Percentiles rank a stretch among this genome's conserved stretches.
These are phyloP conservation scores for Chrysolina americana DNA, from an alignment of 2,888 invertebrate species.

Conservation along the genomic window DNA sequence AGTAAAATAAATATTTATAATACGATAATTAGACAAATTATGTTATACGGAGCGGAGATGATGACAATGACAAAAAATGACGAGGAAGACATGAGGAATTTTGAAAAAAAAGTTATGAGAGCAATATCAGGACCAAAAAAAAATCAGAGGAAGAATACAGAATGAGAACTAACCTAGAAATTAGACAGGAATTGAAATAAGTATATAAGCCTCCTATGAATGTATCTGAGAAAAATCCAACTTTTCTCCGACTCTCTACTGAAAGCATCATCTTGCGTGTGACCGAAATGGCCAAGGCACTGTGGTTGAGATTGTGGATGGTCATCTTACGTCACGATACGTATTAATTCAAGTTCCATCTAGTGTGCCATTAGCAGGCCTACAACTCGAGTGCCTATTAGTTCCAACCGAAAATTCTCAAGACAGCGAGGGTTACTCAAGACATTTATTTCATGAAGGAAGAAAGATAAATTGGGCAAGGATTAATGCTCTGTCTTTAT, in stretches of 20 bases:
- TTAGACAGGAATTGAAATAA: no score
- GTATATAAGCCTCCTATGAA: no score
- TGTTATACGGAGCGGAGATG: no score
- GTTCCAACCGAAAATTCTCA: conserved; percentile 32
- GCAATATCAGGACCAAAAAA: no score
- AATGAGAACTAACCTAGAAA: no score
- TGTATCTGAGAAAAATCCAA: no score
- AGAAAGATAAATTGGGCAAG: neutral
- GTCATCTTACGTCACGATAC: conserved; percentile 6
- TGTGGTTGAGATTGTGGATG: conserved; percentile 16
- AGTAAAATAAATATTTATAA: no score
- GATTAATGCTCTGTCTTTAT: neutral
- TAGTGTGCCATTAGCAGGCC: conserved; percentile 29
- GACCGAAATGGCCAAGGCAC: neutral
- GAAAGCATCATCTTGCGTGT: conserved; percentile 6
- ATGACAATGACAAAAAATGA: no score
- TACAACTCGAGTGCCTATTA: conserved; percentile 32
- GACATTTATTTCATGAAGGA: conserved; percentile 5
- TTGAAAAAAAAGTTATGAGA: no score
- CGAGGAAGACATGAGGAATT: no score
- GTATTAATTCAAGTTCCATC: conserved; percentile 35
- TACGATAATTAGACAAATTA: no score
- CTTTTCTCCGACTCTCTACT: neutral
- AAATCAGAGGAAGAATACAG: no score
- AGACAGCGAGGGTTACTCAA: conserved; percentile 14